Evolutionary conservation across 1,140 invertebrate species (phyloP).

Genomic region (Chionoecetes opilio): DNA sequence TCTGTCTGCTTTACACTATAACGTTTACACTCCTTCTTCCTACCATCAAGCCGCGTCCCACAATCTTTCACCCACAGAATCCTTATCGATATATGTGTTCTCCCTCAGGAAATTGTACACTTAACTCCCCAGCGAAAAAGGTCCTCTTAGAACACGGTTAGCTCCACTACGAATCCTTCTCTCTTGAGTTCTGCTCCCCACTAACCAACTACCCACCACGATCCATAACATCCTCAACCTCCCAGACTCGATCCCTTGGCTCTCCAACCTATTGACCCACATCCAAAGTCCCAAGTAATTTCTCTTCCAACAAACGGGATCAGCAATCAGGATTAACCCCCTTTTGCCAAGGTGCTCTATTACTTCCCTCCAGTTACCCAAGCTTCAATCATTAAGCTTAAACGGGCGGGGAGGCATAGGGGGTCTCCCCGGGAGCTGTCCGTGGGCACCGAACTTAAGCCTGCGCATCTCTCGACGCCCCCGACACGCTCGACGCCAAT

Average conservation of each 20-base stretch:
- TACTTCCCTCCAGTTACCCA: background rate
- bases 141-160: background rate
- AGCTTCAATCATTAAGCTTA: background rate
- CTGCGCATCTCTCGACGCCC: background rate
- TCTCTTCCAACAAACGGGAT: background rate
- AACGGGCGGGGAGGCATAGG: background rate
- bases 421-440: background rate
- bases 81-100: background rate
- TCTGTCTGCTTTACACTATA: background rate
- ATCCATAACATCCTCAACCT: slow-evolving; percentile 28
- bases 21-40: background rate
- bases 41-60: background rate
- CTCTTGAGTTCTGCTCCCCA: background rate
- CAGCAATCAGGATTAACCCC: background rate
- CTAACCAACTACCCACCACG: no score
- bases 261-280: no score
- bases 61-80: slow-evolving; percentile 17
- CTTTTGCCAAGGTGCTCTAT: background rate
- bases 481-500: slow-evolving; percentile 14
- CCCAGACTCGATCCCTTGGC: slow-evolving; percentile 12
- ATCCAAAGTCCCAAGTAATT: slow-evolving; percentile 29
- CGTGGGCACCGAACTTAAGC: background rate
- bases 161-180: background rate
- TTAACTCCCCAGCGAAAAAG: slow-evolving; percentile 14
- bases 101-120: background rate